Base-by-base conservation (phyloP, 2,113 vertebrate species). In the Promerops cafer region DNA sequence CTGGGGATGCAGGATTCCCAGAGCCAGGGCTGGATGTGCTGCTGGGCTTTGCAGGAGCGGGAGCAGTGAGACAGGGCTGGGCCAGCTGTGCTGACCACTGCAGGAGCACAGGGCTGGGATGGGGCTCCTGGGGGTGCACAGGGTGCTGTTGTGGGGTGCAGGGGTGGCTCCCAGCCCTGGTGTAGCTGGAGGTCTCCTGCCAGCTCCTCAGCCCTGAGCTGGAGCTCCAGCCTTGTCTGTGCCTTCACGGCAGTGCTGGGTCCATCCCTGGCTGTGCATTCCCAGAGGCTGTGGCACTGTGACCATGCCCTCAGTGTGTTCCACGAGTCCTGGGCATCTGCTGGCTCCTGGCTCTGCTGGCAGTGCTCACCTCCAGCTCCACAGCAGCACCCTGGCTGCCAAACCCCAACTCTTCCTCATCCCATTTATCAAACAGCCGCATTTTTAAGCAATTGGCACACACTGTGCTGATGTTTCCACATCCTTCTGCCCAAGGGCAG, bases 1-100 rank as follows among this genome's bases (percentile, higher is more conserved):
- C 42, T 42, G 69, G 39, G 74, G 66, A 1, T 5, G 33, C 4
- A 6, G n/a, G 8, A 57, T 14, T 78, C 33, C 82, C 18, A 0
- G 6, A 16, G 59, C 8, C 31, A 8, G 65, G 56, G 65, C 83
- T 75, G 89, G 60, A 1, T 3, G 40, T 16, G 69, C 30, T 37
- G 42, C 61, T 2, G 4, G 49, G 10, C 9, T 40, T 42, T 31
- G 66, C 75, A 75, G 94, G 26, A 66, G 2, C 15, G n/a, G 53
- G 61, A 57, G 44, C 1, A 0, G 23, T 35, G 69, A 16, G 57
- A 6, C 14, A 0, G 1, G 8, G 79, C 26, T 2, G 11, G 40
- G 11, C 19, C 23, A 1, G 7, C 24, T 0, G 2, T 35, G 69
- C 44, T 83, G 11, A 14, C 1, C 0, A 0, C 12, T 75, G n/a